Conservation (phyloP, 2,113 vertebrate genomes). For the Nymphicus hollandicus region DNA sequence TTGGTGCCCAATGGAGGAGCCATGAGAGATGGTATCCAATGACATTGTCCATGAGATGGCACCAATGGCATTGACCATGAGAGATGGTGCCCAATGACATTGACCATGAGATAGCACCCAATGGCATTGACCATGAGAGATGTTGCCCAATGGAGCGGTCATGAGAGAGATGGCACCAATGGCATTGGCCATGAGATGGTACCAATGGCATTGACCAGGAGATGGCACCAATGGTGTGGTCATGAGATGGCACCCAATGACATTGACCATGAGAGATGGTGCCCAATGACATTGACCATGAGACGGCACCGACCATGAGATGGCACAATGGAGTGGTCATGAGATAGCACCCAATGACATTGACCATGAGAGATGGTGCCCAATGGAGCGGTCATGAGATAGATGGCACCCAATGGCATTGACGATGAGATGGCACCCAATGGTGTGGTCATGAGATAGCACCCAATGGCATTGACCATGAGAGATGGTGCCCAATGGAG, state of each 20-base stretch:
- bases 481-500: neutral
- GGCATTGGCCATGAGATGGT: too few relatives aligned
- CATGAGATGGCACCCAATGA: neutral
- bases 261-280: too few relatives aligned
- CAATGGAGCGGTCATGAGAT: rapidly evolving
- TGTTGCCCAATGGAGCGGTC: neutral
- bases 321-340: too few relatives aligned
- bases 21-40: neutral
- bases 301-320: neutral
- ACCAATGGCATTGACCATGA: too few relatives aligned
- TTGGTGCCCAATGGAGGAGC: neutral
- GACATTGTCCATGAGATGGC: too few relatives aligned
- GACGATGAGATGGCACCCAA: too few relatives aligned
- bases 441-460: neutral
- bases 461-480: rapidly evolving
- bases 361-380: neutral
- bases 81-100: too few relatives aligned
- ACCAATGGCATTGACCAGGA: neutral
- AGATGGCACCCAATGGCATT: too few relatives aligned
- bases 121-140: rapidly evolving
- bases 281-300: neutral
- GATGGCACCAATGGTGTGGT: too few relatives aligned
- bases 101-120: neutral
- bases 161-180: neutral
- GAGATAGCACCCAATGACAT: neutral